Evolutionary conservation across 2,888 invertebrate species (phyloP).

Genomic region (Amphipoea oculea): DNA sequence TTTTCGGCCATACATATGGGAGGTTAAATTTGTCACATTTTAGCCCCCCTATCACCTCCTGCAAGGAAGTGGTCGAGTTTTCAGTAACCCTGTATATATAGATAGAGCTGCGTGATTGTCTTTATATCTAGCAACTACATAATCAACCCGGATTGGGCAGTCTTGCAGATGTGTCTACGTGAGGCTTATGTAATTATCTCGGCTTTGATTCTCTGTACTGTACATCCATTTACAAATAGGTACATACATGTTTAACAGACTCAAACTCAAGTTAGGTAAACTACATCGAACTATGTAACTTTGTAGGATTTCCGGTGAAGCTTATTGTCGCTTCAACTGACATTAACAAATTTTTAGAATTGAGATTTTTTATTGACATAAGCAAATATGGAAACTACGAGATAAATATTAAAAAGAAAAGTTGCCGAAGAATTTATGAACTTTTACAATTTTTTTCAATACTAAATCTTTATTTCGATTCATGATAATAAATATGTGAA

Average conservation of each 20-base stretch:
- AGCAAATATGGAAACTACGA: not conserved
- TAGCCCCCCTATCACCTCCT: too few relatives aligned
- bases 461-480: too few relatives aligned
- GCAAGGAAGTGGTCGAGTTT: too few relatives aligned
- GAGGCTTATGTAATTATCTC: conserved; percentile 49
- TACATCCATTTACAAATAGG: conserved; percentile 15
- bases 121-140: conserved; percentile 10
- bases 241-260: not conserved
- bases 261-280: not conserved
- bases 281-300: not conserved
- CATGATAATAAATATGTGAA: not conserved
- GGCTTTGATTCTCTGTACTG: conserved; percentile 4
- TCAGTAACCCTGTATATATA: too few relatives aligned
- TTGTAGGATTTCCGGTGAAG: not conserved
- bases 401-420: too few relatives aligned
- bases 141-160: conserved; percentile 34
- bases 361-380: not conserved
- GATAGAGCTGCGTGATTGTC: not conserved
- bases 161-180: conserved; percentile 5
- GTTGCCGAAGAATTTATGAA: too few relatives aligned
- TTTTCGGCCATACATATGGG: too few relatives aligned
- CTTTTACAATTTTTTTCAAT: too few relatives aligned
- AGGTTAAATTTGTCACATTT: too few relatives aligned
- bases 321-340: too few relatives aligned
- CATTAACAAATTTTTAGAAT: too few relatives aligned